Conservation (phyloP, 2,888 invertebrate species). For the Galerucella pusilla region DNA sequence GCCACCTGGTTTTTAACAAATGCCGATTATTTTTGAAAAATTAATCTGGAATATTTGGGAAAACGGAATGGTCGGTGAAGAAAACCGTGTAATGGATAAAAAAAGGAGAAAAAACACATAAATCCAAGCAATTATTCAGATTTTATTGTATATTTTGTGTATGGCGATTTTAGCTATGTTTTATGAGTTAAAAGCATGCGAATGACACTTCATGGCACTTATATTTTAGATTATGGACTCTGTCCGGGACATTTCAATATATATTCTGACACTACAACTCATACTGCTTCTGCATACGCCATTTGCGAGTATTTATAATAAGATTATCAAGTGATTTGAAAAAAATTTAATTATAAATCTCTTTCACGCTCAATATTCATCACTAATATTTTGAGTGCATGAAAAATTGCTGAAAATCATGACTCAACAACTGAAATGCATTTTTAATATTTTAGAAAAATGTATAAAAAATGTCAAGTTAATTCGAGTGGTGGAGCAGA, state of each 20-base stretch:
- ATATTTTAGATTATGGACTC: conserved; percentile 60
- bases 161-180: conserved; percentile 57
- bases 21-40: too few relatives aligned
- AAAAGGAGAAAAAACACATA: conserved; percentile 32
- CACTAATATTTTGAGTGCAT: too few relatives aligned
- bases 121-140: conserved; percentile 47
- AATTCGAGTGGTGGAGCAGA: too few relatives aligned
- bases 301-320: background rate
- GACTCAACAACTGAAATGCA: too few relatives aligned
- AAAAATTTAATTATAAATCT: too few relatives aligned
- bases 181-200: conserved; percentile 59
- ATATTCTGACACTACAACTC: conserved; percentile 33
- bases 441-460: too few relatives aligned
- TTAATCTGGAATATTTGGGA: background rate
- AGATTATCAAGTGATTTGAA: background rate
- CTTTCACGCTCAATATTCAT: too few relatives aligned
- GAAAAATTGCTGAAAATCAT: too few relatives aligned
- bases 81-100: conserved; percentile 16
- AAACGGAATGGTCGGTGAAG: background rate
- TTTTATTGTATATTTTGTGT: conserved; percentile 52
- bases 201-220: conserved; percentile 61
- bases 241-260: conserved; percentile 63
- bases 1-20: too few relatives aligned
- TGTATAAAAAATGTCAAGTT: too few relatives aligned
- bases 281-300: conserved; percentile 4